Evolutionary conservation across 2,113 vertebrate genomes (phyloP), one percentile per base, ranked within the genome.

Genomic region (Perca flavescens): DNA sequence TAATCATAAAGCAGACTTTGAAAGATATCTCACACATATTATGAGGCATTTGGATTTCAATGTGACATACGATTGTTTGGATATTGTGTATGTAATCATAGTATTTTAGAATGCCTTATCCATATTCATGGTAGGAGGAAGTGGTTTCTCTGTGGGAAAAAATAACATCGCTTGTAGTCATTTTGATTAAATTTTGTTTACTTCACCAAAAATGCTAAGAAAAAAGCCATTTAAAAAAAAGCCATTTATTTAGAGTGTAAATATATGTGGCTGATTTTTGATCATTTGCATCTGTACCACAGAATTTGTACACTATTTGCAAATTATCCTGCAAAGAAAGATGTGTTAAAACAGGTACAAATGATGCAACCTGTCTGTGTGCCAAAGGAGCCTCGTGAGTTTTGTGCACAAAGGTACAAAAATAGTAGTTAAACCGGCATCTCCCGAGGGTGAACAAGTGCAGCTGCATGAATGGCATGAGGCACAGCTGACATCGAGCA

Each of bases 321-420:
- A 34, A 74, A 74, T 34, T 5, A 61, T 34, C 7, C n/a, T 15
- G 17, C 34, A 56, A 15, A 21, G 15, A 49, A 52, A 57, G 3
- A 36, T 22, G 21, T 11, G 19, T 17, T 16, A 36, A 67, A 72
- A 71, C 49, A 40, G 62, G 53, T 19, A 60, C 17, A 36, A 62
- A 28, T 1, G 7, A 6, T 17, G 57, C 28, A 66, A 17, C 13
- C 34, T 34, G 34, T 34, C 7, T 46, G 9, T 60, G n/a, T 34
- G 53, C 21, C 25, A 54, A 67, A 66, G 17, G n/a, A 57, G 36
- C 34, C 54, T n/a, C 1, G 74, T 77, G 76, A 78, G 50, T 34
- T 22, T 43, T 80, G 74, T 79, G 66, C 53, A 68, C 19, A 81
- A 72, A 47, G 22, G 74, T 81, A 60, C 8, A 68, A 85, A 79